Evolutionary conservation across 2,797 vertebrate species (phyloP).

Genomic region (Liasis olivaceus): DNA sequence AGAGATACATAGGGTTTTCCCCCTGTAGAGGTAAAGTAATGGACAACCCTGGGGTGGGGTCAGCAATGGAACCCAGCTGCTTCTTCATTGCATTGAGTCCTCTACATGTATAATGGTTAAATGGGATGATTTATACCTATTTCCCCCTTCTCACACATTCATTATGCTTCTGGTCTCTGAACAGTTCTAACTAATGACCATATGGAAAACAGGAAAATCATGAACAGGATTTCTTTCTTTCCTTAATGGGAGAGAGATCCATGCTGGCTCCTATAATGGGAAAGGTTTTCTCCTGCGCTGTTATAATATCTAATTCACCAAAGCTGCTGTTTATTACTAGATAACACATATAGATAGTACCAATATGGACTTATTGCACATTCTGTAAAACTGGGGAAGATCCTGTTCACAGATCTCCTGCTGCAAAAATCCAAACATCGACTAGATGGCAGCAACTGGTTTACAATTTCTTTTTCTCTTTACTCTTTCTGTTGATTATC

Average conservation of each 20-base stretch:
- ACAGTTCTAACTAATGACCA: background rate
- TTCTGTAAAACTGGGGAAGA: background rate
- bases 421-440: background rate
- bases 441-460: background rate
- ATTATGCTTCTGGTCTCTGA: background rate
- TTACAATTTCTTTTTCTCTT: background rate
- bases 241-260: background rate
- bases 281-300: background rate
- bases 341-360: background rate
- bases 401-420: background rate
- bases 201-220: background rate
- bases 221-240: background rate
- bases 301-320: background rate
- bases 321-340: background rate
- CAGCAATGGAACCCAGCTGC: background rate
- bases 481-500: background rate
- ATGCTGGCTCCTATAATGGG: background rate
- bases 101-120: background rate
- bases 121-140: background rate
- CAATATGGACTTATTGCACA: background rate
- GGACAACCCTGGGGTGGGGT: background rate
- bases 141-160: background rate
- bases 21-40: background rate
- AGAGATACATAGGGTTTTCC: background rate
- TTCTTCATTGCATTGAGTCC: background rate